A percentile compares a stretch with the other conserved stretches of the same genome.
These are phyloP conservation scores for Calidris pygmaea DNA, from an alignment of 2,113 vertebrate species.

Conservation along the genomic window DNA sequence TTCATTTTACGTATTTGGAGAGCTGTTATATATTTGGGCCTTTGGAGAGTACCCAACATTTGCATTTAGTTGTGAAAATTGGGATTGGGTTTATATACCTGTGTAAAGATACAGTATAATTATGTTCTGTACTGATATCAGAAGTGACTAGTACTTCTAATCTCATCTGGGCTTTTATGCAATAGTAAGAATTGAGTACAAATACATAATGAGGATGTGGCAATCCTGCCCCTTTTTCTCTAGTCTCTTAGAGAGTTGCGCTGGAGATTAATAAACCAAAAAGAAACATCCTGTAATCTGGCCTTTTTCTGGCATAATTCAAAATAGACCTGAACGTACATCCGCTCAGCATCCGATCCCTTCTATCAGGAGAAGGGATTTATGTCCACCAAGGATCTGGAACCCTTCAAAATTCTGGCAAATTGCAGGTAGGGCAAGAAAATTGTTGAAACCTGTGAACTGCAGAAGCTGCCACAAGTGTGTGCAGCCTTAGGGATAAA, in stretches of 20 bases:
- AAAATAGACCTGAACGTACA: background rate
- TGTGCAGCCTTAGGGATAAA: background rate
- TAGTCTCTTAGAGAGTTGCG: background rate
- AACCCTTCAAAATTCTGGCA: background rate
- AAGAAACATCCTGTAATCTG: background rate
- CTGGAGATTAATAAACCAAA: background rate
- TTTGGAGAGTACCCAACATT: background rate
- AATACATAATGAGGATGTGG: background rate
- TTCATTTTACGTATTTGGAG: background rate
- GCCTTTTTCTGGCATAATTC: background rate
- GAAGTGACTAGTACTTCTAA: background rate
- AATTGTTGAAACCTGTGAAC: background rate
- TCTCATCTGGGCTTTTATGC: background rate
- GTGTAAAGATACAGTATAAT: background rate
- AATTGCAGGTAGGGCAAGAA: background rate
- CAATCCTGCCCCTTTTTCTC: background rate
- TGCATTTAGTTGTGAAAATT: background rate
- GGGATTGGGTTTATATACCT: background rate
- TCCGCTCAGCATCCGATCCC: background rate
- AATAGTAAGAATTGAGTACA: background rate
- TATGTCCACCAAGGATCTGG: background rate
- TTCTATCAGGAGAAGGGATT: background rate
- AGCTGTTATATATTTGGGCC: background rate
- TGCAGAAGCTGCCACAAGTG: background rate
- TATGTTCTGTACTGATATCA: background rate